Evolutionary conservation across 2,113 vertebrate genomes (phyloP).

Genomic region (Grus americana): DNA sequence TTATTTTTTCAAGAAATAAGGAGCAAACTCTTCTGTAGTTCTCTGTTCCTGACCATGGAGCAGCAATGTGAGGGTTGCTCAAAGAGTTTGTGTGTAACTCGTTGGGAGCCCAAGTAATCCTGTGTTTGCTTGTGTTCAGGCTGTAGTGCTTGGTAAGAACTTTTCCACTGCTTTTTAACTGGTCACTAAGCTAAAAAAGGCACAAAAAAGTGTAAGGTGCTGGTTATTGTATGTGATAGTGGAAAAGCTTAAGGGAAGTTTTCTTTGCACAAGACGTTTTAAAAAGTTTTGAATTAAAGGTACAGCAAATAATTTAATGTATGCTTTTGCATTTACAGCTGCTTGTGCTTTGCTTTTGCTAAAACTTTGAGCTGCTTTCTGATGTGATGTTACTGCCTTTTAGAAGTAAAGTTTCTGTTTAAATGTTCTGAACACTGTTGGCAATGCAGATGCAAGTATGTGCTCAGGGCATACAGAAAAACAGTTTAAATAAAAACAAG

Average conservation of each 20-base stretch:
- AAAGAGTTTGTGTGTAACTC: background rate
- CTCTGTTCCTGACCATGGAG: background rate
- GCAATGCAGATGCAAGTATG: background rate
- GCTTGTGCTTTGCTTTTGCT: background rate
- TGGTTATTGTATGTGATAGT: background rate
- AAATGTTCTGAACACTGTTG: background rate
- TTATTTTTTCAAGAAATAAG: background rate
- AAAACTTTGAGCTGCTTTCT: background rate
- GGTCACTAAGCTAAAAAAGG: background rate
- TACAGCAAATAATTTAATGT: background rate
- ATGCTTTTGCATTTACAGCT: background rate
- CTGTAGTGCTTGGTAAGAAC: background rate
- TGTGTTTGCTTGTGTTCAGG: background rate
- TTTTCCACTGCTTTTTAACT: background rate
- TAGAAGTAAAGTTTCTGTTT: background rate
- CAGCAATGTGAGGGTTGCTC: background rate
- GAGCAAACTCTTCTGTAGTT: background rate
- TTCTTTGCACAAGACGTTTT: background rate
- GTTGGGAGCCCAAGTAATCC: background rate
- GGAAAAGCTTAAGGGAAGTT: background rate
- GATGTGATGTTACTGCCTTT: background rate
- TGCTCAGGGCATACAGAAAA: background rate
- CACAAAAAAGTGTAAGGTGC: background rate
- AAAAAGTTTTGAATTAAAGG: background rate
- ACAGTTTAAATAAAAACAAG: slow-evolving; percentile 7